Conservation (phyloP, 2,888 invertebrate species). For the Scelioninae gen. 2 region DNA sequence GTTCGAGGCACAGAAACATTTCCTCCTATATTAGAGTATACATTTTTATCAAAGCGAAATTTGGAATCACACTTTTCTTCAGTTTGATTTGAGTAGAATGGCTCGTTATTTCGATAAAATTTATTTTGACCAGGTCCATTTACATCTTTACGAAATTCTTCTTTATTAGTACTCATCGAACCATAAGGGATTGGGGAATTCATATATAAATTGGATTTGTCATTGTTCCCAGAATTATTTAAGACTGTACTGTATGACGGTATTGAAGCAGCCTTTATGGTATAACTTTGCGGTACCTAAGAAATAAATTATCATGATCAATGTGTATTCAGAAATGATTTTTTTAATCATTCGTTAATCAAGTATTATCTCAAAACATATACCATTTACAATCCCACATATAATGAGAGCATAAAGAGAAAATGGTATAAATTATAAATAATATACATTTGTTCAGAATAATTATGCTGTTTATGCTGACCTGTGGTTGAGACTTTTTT, state of each 20-base stretch:
- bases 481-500: constrained; percentile 79
- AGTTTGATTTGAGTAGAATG: constrained; percentile 68
- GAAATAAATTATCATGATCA: too few species aligned
- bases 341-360: too few species aligned
- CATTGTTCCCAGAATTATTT: constrained; percentile 75
- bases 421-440: constrained; percentile 1
- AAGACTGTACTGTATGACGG: constrained; percentile 86
- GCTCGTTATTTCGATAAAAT: constrained; percentile 70
- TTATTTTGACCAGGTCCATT: constrained; percentile 67
- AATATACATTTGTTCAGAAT: too few species aligned
- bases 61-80: constrained; percentile 70
- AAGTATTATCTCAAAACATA: constrained; percentile 7
- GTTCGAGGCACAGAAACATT: constrained; percentile 70
- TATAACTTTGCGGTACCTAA: constrained; percentile 86
- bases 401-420: constrained; percentile 22
- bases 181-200: constrained; percentile 72
- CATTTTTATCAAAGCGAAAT: constrained; percentile 71
- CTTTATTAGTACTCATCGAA: constrained; percentile 69
- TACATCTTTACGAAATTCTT: constrained; percentile 66
- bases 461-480: too few species aligned
- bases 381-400: constrained; percentile 36
- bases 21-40: constrained; percentile 72
- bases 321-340: not conserved
- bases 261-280: constrained; percentile 82
- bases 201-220: constrained; percentile 71